Evolutionary conservation across 2,888 invertebrate genomes (phyloP), one percentile per base, ranked within the genome.

Genomic region (Amblyjoppa proteus): DNA sequence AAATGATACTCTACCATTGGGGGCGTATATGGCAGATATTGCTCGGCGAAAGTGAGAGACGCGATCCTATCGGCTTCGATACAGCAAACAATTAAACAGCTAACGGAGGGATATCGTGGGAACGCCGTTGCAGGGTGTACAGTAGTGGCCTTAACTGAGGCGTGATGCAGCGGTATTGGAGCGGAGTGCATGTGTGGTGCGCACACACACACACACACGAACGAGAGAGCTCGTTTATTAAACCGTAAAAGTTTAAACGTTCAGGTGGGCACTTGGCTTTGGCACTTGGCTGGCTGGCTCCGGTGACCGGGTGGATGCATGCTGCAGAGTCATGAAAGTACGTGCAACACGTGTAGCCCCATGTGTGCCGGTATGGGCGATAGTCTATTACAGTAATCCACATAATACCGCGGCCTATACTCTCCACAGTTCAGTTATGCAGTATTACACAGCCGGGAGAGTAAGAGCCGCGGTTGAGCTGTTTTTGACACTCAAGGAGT

Each of bases 21-120:
- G 31, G 38, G 7, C 9, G 28, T n/a, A 51, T 61, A 51, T 76
- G 53, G 70, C 70, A 64, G 61, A 51, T 76, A 76, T 71, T 70
- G 76, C 70, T 81, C 70, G 71, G 81, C 61, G 76, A 81, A 81
- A 81, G 81, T 75, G 81, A 71, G 81, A 76, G 76, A 71, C 76
- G 64, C 81, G 81, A 81, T 81, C 25, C 70, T 81, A 81, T 81
- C 81, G 56, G 76, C 53, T 81, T 61, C 51, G 58, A 76, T 70
- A 76, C 51, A 76, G 53, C 41, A 25, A 81, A 81, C 81, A 81
- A 81, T 81, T 81, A 81, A 81, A 38, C 38, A 81, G 81, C 76
- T 61, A 81, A 76, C 58, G 31, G 56, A 70, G 70, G 34, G 70
- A 81, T 70, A 81, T 81, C 81, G 81, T 81, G 81, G 81, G 81